Evolutionary conservation across 2,797 vertebrate genomes (phyloP), one percentile per base, ranked within the genome.

Genomic region (Pipistrellus nathusii): DNA sequence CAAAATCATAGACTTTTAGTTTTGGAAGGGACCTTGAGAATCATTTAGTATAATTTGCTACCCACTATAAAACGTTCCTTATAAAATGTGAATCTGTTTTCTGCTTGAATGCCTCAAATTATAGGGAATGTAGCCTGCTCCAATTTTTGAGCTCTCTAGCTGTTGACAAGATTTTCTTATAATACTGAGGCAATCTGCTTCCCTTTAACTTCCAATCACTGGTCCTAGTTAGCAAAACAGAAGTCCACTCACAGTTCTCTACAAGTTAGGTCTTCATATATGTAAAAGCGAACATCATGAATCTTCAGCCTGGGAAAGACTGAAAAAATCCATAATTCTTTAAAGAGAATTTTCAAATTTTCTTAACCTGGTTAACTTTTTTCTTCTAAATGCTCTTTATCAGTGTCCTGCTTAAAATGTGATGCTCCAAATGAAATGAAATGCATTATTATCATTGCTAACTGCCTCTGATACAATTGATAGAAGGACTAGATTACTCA

Each of bases 61-160:
- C 48, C 59, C 72, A 85, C 57, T 77, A 91, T 46, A 73, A 88
- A 96, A 93, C 23, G 71, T 62, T 41, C 68, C 44, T 82, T 77
- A 87, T 46, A 95, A 95, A 92, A 91, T 86, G 46, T 21, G 66
- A 77, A 82, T 90, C 76, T 66, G 88, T 95, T 82, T 95, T 94
- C 92, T 94, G 84, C 81, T 75, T 69, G 81, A 46, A 57, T 53
- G 53, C 35, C 71, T 91, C 48, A 57, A 72, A 81, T 91, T 73
- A 94, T 10, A 64, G 35, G 85, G 88, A 92, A 88, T 59, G 27
- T 17, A 91, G 64, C 72, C 69, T 77, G 86, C 12, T 95, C 59
- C 35, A 82, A 30, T 69, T 85, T 90, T 75, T 84, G 51, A 87
- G 85, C 91, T 32, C n/a, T 62, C n/a, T 51, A 41, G 38, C 46